phyloP scores from a whole-genome alignment of 2,113 vertebrate genomes.

The Triplophysa rosa region DNA sequence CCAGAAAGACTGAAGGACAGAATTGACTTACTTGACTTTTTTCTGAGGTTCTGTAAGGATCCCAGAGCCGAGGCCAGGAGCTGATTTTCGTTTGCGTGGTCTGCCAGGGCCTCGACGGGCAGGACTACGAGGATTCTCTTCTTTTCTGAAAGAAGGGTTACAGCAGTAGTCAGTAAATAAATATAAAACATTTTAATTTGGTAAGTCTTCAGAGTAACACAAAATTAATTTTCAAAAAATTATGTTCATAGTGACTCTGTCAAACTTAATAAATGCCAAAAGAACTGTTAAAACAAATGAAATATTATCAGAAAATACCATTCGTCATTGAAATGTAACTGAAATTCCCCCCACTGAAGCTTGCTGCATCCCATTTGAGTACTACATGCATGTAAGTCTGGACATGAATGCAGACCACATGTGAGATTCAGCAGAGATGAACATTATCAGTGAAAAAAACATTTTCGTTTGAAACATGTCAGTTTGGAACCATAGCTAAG shows the following conservation, averaged over 20 bases:
- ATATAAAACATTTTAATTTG: too few relatives aligned
- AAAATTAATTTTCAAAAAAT: too few relatives aligned
- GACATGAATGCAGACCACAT: too few relatives aligned
- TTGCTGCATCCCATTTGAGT: too few relatives aligned
- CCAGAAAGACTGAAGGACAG: constrained; percentile 20
- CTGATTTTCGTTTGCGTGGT: constrained; percentile 87
- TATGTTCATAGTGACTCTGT: too few relatives aligned
- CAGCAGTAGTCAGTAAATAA: too few relatives aligned
- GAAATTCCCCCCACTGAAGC: not conserved
- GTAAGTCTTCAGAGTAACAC: too few relatives aligned
- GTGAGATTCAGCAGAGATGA: too few relatives aligned
- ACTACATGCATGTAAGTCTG: too few relatives aligned
- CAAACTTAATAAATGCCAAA: constrained; percentile 8
- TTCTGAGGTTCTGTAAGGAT: constrained; percentile 74
- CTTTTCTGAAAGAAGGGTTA: constrained; percentile 75
- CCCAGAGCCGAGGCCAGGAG: constrained; percentile 64
- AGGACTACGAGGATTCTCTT: constrained; percentile 90
- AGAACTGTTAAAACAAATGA: not conserved
- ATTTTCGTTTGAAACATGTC: too few relatives aligned
- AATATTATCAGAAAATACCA: not conserved
- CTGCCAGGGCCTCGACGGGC: constrained; percentile 88
- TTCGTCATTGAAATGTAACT: not conserved
- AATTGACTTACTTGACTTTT: constrained; percentile 87
- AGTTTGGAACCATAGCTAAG: too few relatives aligned
- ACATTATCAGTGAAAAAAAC: too few relatives aligned